These are phyloP conservation scores for Sylvilagus floridanus DNA, from an alignment of 2,797 vertebrate genomes.

Conservation along the genomic window DNA sequence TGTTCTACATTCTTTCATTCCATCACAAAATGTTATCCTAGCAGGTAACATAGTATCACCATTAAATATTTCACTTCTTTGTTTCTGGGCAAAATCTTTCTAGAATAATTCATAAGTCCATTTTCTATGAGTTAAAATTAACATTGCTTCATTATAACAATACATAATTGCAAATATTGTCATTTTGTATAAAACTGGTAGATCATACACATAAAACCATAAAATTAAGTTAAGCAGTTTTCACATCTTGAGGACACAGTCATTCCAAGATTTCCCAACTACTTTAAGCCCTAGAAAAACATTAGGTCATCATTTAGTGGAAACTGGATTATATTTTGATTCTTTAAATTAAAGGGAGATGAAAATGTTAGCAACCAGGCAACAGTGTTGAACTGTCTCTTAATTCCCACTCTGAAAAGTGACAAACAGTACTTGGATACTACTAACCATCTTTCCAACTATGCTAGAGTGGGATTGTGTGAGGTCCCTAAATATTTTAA, in stretches of 20 bases:
- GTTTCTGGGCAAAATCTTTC: conserved; percentile 23
- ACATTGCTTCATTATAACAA: background rate
- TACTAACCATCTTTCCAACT: background rate
- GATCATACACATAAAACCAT: background rate
- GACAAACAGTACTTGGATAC: background rate
- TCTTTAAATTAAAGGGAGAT: conserved; percentile 9
- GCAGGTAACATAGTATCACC: background rate
- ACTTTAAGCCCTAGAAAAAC: background rate
- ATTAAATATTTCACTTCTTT: conserved; percentile 42
- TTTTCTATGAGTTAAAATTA: conserved; percentile 25
- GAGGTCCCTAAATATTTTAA: background rate
- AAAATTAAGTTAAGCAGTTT: background rate
- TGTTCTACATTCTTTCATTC: conserved; percentile 52
- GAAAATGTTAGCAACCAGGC: background rate
- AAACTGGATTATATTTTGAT: background rate
- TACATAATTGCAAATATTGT: conserved; percentile 17
- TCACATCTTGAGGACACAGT: background rate
- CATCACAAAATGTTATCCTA: conserved; percentile 35
- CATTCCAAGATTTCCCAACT: background rate
- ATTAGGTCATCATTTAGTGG: background rate
- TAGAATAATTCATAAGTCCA: conserved; percentile 35
- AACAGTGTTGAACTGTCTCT: background rate
- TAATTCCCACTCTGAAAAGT: background rate
- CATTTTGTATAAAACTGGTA: background rate
- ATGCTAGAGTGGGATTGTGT: background rate